Evolutionary conservation across 2,888 invertebrate species (phyloP).

Genomic region (Cataglyphis rosenhaueri): DNA sequence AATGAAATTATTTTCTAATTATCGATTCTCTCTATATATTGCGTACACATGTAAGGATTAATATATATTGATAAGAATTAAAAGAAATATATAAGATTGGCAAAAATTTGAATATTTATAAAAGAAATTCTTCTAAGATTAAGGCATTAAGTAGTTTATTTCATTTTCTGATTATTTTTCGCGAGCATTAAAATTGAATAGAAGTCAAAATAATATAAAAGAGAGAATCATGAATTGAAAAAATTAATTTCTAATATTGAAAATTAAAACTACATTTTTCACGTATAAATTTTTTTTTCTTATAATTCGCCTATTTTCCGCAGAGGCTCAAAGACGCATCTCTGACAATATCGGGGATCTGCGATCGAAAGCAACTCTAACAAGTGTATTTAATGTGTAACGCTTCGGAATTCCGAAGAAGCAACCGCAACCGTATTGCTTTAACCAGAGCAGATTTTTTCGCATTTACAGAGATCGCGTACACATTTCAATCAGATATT

Average conservation of each 20-base stretch:
- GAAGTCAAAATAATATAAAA: slow-evolving; percentile 4
- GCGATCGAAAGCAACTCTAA: slow-evolving; percentile 27
- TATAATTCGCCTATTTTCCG: slow-evolving; percentile 19
- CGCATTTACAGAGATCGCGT: slow-evolving; percentile 11
- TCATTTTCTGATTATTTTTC: not conserved
- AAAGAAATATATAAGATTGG: not conserved
- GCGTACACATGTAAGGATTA: not conserved
- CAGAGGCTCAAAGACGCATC: not conserved
- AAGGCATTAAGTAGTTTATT: not conserved
- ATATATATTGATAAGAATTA: not conserved
- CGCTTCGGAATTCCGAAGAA: not conserved
- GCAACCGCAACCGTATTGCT: slow-evolving; percentile 9
- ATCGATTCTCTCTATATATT: not conserved
- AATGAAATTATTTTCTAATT: not conserved
- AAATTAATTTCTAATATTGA: not conserved
- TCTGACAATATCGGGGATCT: not conserved
- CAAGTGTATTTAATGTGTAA: slow-evolving; percentile 22
- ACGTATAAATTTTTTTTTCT: not conserved
- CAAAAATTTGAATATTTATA: not conserved
- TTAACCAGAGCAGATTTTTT: slow-evolving; percentile 5
- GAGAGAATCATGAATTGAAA: not conserved
- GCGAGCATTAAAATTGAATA: not conserved
- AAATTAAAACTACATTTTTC: not conserved
- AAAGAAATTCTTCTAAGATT: not conserved
- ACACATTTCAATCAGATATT: slow-evolving; percentile 30